Evolutionary conservation across 1,140 invertebrate species (phyloP).

Genomic region (Pogonognathellus flavescens): DNA sequence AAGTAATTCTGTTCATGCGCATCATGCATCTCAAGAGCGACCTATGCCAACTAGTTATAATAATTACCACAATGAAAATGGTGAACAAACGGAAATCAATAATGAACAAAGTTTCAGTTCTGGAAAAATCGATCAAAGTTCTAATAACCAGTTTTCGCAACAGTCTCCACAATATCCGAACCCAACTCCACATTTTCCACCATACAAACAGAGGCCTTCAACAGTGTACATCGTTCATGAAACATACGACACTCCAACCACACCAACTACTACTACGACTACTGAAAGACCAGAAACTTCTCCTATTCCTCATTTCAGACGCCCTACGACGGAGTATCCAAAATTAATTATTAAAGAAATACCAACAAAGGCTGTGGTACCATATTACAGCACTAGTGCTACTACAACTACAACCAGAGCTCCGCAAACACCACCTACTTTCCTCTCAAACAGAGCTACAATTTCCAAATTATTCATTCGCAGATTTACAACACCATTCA

Average conservation of each 20-base stretch:
- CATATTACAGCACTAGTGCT: not conserved
- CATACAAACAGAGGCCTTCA: conserved; percentile 52
- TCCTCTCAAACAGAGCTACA: conserved; percentile 37
- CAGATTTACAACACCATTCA: conserved; percentile 60
- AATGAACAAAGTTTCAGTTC: not conserved
- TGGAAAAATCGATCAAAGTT: not conserved
- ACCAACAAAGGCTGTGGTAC: conserved; percentile 38
- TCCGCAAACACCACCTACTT: conserved; percentile 25
- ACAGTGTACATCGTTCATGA: conserved; percentile 65
- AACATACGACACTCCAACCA: conserved; percentile 42
- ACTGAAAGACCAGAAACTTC: conserved; percentile 15
- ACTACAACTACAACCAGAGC: not conserved
- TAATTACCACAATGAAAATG: not conserved
- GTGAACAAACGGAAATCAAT: not conserved
- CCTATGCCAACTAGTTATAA: conserved; percentile 20
- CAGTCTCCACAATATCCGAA: not conserved
- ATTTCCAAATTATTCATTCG: conserved; percentile 60
- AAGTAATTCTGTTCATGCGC: conserved; percentile 37
- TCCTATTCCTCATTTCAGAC: conserved; percentile 20
- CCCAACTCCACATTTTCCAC: conserved; percentile 53
- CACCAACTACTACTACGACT: conserved; percentile 19
- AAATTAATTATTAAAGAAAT: conserved; percentile 66
- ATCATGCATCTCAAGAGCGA: conserved; percentile 31
- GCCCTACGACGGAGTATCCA: not conserved
- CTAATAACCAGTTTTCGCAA: not conserved